A percentile compares a stretch with the other conserved stretches of the same genome.
phyloP scores from a whole-genome alignment of 2,888 invertebrate genomes.

The Thymelicus sylvestris region DNA sequence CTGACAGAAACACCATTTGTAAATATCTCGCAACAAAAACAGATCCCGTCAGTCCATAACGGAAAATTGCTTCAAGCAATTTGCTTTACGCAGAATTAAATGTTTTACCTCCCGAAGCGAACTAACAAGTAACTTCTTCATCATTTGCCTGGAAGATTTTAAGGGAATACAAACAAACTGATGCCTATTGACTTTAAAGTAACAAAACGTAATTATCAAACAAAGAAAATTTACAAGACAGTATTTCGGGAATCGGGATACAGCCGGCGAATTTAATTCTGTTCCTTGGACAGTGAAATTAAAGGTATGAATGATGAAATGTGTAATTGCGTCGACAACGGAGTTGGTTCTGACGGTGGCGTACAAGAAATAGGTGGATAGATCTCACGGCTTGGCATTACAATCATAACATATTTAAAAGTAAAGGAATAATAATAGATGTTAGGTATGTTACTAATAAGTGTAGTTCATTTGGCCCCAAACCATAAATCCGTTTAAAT shows the following conservation, averaged over 20 bases:
- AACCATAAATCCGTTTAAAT: too few species aligned
- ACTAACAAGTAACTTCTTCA: background rate
- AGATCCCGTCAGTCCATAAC: too few species aligned
- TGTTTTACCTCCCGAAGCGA: background rate
- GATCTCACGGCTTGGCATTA: too few species aligned
- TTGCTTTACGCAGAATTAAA: background rate
- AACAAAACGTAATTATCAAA: constrained; percentile 13
- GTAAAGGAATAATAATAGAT: too few species aligned
- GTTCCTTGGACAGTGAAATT: constrained; percentile 21
- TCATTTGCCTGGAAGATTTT: background rate
- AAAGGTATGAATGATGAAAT: constrained; percentile 17
- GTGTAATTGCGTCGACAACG: constrained; percentile 8
- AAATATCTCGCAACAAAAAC: too few species aligned
- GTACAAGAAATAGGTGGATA: background rate
- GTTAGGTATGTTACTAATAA: too few species aligned
- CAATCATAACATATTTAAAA: too few species aligned
- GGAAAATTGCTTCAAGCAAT: background rate
- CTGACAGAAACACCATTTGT: too few species aligned
- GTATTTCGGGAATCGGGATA: constrained; percentile 1
- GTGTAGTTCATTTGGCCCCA: too few species aligned
- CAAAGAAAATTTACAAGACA: background rate
- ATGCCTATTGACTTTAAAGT: constrained; percentile 5
- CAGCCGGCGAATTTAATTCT: constrained; percentile 7
- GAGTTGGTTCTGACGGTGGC: background rate
- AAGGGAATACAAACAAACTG: background rate